Conservation (phyloP, 1,140 invertebrate genomes). For the Pantala flavescens region DNA sequence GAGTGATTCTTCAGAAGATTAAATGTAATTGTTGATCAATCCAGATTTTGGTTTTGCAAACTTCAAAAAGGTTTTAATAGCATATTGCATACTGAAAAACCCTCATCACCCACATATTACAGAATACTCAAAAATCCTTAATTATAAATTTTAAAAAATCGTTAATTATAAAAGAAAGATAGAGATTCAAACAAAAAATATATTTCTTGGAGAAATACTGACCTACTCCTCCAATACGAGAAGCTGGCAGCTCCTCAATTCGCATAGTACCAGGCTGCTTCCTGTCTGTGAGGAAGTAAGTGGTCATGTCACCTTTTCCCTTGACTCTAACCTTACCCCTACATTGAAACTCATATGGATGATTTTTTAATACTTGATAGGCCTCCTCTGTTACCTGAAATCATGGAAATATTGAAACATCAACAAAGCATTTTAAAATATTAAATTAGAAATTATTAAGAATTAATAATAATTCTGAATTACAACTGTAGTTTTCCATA, state of each 20-base stretch:
- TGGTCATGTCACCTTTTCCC: constrained; percentile 89
- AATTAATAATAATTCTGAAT: too few relatives aligned
- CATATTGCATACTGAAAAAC: too few relatives aligned
- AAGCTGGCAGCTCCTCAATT: constrained; percentile 39
- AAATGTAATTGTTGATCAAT: too few relatives aligned
- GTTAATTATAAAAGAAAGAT: too few relatives aligned
- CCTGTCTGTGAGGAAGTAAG: constrained; percentile 72
- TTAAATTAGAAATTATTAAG: not conserved
- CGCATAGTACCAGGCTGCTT: constrained; percentile 45
- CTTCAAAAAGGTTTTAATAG: too few relatives aligned
- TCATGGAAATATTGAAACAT: constrained; percentile 12
- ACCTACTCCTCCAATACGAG: constrained; percentile 16
- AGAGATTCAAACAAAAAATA: too few relatives aligned
- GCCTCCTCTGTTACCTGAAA: constrained; percentile 68
- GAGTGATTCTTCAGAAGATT: too few relatives aligned
- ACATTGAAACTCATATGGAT: constrained; percentile 68
- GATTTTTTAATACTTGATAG: constrained; percentile 54
- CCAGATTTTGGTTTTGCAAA: too few relatives aligned
- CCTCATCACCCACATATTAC: too few relatives aligned
- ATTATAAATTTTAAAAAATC: too few relatives aligned
- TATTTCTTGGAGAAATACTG: not conserved
- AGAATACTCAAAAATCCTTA: too few relatives aligned
- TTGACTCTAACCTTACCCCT: constrained; percentile 83
- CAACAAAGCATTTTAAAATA: not conserved
- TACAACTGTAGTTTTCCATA: too few relatives aligned